Evolutionary conservation across 2,113 vertebrate species (phyloP).

Genomic region (Gadus macrocephalus): DNA sequence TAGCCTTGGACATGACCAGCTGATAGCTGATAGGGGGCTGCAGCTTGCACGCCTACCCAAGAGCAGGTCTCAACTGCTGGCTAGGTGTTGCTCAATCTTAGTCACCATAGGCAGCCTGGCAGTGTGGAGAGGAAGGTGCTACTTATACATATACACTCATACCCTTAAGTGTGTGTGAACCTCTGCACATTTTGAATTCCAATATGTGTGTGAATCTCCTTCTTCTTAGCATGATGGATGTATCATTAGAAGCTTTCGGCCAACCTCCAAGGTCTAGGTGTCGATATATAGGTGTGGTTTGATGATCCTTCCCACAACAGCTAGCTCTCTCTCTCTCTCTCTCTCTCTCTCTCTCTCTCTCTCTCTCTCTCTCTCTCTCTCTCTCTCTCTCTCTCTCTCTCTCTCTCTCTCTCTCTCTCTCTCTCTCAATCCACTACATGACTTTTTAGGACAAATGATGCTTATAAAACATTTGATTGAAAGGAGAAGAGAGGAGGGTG

Average conservation of each 20-base stretch:
- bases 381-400: slow-evolving; percentile 20
- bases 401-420: not conserved
- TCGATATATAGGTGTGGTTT: slow-evolving; percentile 58
- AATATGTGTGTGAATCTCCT: too few relatives aligned
- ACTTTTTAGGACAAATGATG: slow-evolving; percentile 75
- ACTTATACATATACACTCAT: too few relatives aligned
- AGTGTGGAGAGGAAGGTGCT: too few relatives aligned
- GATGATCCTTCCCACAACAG: slow-evolving; percentile 21
- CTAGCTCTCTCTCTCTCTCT: slow-evolving; percentile 43
- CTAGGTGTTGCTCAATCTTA: too few relatives aligned
- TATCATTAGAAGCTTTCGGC: slow-evolving; percentile 41
- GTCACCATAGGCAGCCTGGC: too few relatives aligned
- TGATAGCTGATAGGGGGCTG: too few relatives aligned
- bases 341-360: slow-evolving; percentile 36
- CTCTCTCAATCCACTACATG: slow-evolving; percentile 48
- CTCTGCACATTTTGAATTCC: too few relatives aligned
- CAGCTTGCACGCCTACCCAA: too few relatives aligned
- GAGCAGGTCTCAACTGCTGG: too few relatives aligned
- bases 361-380: slow-evolving; percentile 40
- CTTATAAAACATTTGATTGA: slow-evolving; percentile 81
- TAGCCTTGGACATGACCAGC: slow-evolving; percentile 4
- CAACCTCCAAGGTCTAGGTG: slow-evolving; percentile 42
- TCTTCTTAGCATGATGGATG: too few relatives aligned
- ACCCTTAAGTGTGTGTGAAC: too few relatives aligned
- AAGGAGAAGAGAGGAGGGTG: slow-evolving; percentile 60